phyloP scores from a whole-genome alignment of 2,888 invertebrate species.

The Teleogryllus oceanicus region DNA sequence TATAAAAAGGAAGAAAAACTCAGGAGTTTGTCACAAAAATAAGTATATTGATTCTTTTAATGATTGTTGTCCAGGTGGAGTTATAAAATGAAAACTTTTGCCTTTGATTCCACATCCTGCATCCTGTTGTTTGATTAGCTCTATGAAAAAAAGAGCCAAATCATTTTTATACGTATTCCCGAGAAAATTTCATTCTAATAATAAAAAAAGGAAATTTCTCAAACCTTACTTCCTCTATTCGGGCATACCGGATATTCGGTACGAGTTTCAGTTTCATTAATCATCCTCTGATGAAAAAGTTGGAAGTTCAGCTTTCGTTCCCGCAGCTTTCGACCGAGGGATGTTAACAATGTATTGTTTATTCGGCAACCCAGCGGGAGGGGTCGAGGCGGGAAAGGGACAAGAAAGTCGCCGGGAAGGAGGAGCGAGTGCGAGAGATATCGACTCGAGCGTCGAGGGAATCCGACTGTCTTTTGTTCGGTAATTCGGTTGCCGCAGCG shows the following conservation, averaged over 20 bases:
- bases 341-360: not conserved
- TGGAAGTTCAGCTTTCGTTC: not conserved
- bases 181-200: not conserved
- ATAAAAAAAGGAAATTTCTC: constrained; percentile 3
- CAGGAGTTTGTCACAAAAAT: too few relatives aligned
- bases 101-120: too few relatives aligned
- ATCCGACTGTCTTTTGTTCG: constrained; percentile 1
- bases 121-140: too few relatives aligned
- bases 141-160: too few relatives aligned
- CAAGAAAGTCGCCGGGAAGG: not conserved
- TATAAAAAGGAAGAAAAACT: too few relatives aligned
- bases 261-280: not conserved
- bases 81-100: too few relatives aligned
- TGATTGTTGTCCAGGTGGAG: too few relatives aligned
- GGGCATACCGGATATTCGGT: not conserved
- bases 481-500: not conserved
- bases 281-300: not conserved
- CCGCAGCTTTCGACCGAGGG: not conserved
- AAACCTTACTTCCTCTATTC: constrained; percentile 1
- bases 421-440: not conserved
- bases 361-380: not conserved
- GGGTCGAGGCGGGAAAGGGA: not conserved
- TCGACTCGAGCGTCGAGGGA: not conserved
- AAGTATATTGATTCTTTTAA: too few relatives aligned
- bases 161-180: not conserved